Evolutionary conservation across 2,113 vertebrate species (phyloP), one percentile per base, ranked within the genome.

Genomic region (Gallinago paraguaiae): DNA sequence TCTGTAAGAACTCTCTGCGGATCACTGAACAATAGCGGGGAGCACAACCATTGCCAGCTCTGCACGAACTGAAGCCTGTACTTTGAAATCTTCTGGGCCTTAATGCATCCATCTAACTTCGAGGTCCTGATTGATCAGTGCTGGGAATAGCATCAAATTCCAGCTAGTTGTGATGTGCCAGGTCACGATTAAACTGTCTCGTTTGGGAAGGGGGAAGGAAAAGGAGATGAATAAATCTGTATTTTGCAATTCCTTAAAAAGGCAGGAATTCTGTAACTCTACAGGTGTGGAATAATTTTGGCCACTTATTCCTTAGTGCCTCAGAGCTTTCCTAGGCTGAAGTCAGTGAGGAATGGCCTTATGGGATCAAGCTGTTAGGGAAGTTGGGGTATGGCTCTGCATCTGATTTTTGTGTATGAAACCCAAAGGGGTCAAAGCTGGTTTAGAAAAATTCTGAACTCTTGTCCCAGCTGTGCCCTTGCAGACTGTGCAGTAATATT

Each of bases 81-180:
- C 64, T 95, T 94, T 7, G 64, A 96, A 94, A 93, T 88, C 64
- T 93, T 78, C 60, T 92, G 88, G 61, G 83, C 69, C 76, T 86
- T 82, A 88, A 43, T 72, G 61, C 51, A 88, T 96, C 82, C 88
- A 94, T 95, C 92, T 94, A 79, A 67, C 53, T 80, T 92, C 5
- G 35, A 82, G 80, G 57, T 94, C 45, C 69, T 96, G 95, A 96
- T 86, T 96, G 90, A 96, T 97, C 72, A 72, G 86, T 91, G 35
- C 92, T 96, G 95, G 95, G 86, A 96, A 96, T 92, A 96, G 69
- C 82, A 91, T 92, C 82, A 84, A 61, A 92, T 97, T 96, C 95
- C 93, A 95, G 28, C 80, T 64, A 30, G 60, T 50, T 86, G 72
- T 84, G 88, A 72, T 89, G 80, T 96, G 93, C 95, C 95, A 95